Evolutionary conservation across 2,888 invertebrate genomes (phyloP).

Genomic region (Netelia virgata): DNA sequence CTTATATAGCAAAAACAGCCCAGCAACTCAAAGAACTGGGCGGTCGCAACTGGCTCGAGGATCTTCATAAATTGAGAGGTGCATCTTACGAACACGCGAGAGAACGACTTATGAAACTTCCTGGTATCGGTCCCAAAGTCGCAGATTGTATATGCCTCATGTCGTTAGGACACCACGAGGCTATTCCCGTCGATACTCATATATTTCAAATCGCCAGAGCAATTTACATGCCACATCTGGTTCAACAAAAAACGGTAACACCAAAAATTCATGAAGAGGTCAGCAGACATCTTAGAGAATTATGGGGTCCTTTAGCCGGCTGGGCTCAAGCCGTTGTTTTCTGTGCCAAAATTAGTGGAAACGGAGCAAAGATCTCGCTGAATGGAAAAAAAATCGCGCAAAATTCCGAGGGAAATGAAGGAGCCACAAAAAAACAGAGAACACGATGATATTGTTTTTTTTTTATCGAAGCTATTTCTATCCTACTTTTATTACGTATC

Average conservation of each 20-base stretch:
- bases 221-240: conserved; percentile 92
- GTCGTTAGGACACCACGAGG: conserved; percentile 95
- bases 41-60: conserved; percentile 90
- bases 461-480: not conserved
- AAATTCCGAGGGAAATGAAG: conserved; percentile 9
- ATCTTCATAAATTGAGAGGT: conserved; percentile 86
- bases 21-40: conserved; percentile 89
- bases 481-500: not conserved
- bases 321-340: conserved; percentile 97
- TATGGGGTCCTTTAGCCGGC: conserved; percentile 95
- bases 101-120: conserved; percentile 90
- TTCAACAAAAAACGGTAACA: conserved; percentile 91
- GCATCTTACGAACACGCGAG: conserved; percentile 91
- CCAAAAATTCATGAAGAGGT: conserved; percentile 95
- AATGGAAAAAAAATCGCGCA: conserved; percentile 46
- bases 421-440: conserved; percentile 59
- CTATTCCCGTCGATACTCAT: conserved; percentile 98
- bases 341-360: conserved; percentile 79
- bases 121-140: conserved; percentile 98
- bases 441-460: conserved; percentile 27
- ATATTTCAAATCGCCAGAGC: conserved; percentile 95
- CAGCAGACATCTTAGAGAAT: conserved; percentile 90
- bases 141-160: conserved; percentile 99
- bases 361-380: conserved; percentile 15
- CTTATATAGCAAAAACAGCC: conserved; percentile 93